Conservation (phyloP, 2,888 invertebrate species). For the Caenorhabditis zanzibari region DNA sequence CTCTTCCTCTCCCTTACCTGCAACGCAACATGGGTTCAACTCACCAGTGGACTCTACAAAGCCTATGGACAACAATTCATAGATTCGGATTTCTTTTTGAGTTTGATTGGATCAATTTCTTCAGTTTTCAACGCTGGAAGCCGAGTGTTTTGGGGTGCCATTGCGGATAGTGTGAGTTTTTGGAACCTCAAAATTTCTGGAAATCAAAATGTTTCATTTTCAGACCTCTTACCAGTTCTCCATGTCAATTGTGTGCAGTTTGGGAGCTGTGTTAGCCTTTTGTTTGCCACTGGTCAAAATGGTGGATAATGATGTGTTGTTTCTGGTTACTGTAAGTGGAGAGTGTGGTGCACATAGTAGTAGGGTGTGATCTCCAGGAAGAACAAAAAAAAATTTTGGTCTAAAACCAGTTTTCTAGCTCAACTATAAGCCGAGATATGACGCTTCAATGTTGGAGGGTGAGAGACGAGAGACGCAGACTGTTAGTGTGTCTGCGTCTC, state of each 20-base stretch:
- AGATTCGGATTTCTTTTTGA: conserved; percentile 80
- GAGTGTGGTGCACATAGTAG: too few species aligned
- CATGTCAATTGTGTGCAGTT: conserved; percentile 79
- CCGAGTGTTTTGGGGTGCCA: conserved; percentile 79
- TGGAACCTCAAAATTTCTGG: neutral
- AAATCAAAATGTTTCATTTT: too few species aligned
- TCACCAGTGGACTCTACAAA: conserved; percentile 81
- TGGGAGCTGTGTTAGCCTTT: conserved; percentile 79
- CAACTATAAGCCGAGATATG: neutral
- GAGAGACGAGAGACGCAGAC: too few species aligned
- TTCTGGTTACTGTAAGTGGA: conserved; percentile 67
- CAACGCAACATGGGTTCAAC: conserved; percentile 79
- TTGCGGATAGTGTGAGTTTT: conserved; percentile 78
- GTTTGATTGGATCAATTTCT: conserved; percentile 79
- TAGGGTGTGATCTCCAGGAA: too few species aligned
- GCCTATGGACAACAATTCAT: conserved; percentile 82
- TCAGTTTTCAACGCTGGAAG: conserved; percentile 80
- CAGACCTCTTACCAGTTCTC: conserved; percentile 80
- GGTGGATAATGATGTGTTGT: conserved; percentile 68
- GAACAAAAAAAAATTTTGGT: too few species aligned
- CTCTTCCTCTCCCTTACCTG: conserved; percentile 78
- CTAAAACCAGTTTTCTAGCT: neutral
- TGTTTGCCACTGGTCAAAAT: conserved; percentile 73
- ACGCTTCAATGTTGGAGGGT: neutral
- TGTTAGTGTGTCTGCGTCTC: too few species aligned